Base-by-base conservation (phyloP, 2,888 invertebrate genomes). In the Eristalinus aeneus region DNA sequence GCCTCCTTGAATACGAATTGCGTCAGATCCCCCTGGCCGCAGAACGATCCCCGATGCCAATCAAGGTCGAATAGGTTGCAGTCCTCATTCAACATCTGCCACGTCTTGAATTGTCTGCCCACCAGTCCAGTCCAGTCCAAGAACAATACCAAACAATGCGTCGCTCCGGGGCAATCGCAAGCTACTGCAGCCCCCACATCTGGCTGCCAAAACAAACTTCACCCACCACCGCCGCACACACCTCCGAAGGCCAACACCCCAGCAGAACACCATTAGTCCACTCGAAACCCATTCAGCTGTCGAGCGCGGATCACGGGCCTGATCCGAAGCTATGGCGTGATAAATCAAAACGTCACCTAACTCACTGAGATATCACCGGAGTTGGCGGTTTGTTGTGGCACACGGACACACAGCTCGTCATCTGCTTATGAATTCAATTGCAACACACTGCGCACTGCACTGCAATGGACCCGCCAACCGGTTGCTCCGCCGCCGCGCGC, bases 371-470 rank as follows among this genome's bases (percentile, higher is more conserved):
- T 76, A 46, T 46, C 46, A 46, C 46, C 8, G 46, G 46, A 46
- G 46, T 46, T 46, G 46, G 46, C 34, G 23, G 60, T 67, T 61
- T 68, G 36, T 61, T 63, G 56, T 63, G 54, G 63, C 39, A 77
- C 27, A 39, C 46, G 27, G 61, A 61, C 53, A 63, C 56, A 31
- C 61, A 46, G 46, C 61, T 53, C 76, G 76, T 77, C 76, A 77
- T 54, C 46, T 27, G 54, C 76, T 61, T 63, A 63, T 69, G 75
- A 75, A 60, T 68, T 46, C 58, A 53, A 36, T 54, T 78, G 39
- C 64, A 78, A 67, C 63, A 31, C 61, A 53, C 68, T 46, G 31
- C 46, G 8, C 46, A 46, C 46, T 46, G 16, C 46, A 46, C 46
- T 46, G 16, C 46, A 46, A 46, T 68, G 46, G 39, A 73, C 61